Base-by-base conservation (phyloP, 2,113 vertebrate species). In the Thomomys bottae region DNA sequence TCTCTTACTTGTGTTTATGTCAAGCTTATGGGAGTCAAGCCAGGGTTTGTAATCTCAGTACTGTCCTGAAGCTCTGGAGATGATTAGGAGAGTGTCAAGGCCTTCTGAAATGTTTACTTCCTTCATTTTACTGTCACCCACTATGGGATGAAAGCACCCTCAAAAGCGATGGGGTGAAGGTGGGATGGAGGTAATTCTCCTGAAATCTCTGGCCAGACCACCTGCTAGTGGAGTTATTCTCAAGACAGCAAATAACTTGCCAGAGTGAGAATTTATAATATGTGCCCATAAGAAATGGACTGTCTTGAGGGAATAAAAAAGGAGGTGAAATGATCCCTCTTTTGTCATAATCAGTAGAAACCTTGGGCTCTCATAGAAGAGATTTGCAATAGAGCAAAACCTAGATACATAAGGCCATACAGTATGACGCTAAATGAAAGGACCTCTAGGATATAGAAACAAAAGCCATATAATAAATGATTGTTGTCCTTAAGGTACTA, bases 271-370 rank as follows among this genome's bases (percentile, higher is more conserved):
- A 76, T 24, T 38, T 79, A 23, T 77, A 89, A 21, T n/a, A 72
- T 23, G 42, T 83, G 59, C 84, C 78, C 71, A 91, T 82, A 82
- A 82, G 79, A 89, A 95, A 72, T 57, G 34, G 42, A 34, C 36
- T 83, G 8, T 83, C 88, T 73, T 64, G 15, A 80, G 42, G 36
- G 42, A 89, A 57, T 75, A 34, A 40, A 76, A 94, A 59, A 59
- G n/a, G n/a, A n/a, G n/a, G n/a, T n/a, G n/a, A n/a, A n/a, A n/a
- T n/a, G n/a, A n/a, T n/a, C n/a, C n/a, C n/a, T n/a, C n/a, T n/a
- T n/a, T n/a, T n/a, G n/a, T n/a, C n/a, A n/a, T n/a, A n/a, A n/a
- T n/a, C n/a, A n/a, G n/a, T n/a, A n/a, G n/a, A n/a, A n/a, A n/a
- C n/a, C n/a, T n/a, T n/a, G n/a, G n/a, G n/a, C n/a, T n/a, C n/a